Evolutionary conservation across 2,888 invertebrate genomes (phyloP).

Genomic region (Neoitamus cyanurus): DNA sequence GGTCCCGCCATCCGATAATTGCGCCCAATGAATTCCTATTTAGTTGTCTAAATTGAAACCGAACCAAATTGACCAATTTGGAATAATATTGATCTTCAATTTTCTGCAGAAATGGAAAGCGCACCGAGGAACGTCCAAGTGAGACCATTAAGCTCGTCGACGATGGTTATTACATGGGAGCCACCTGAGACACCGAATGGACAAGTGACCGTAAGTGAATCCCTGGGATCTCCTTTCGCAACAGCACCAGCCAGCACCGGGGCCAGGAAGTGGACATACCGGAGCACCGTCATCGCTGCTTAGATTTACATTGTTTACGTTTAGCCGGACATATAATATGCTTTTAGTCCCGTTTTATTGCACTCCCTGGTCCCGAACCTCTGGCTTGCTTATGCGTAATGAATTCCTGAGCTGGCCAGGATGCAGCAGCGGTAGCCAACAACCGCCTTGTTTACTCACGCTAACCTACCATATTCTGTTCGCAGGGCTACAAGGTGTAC

Average conservation of each 20-base stretch:
- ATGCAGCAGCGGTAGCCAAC: neutral
- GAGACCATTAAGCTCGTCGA: constrained; percentile 91
- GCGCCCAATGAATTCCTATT: constrained; percentile 21
- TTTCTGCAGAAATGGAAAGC: constrained; percentile 86
- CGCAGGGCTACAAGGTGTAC: constrained; percentile 96
- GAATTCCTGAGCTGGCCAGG: neutral
- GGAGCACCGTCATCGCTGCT: neutral
- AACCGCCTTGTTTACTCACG: neutral
- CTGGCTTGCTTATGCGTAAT: constrained; percentile 1
- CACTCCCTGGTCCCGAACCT: neutral
- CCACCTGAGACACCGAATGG: constrained; percentile 98
- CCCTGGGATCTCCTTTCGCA: constrained; percentile 54
- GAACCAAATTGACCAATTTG: constrained; percentile 44
- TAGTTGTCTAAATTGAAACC: constrained; percentile 40
- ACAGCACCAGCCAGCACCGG: neutral
- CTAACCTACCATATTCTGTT: neutral
- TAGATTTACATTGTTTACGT: constrained; percentile 23
- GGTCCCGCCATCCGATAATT: neutral
- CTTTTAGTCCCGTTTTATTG: neutral
- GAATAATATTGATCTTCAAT: constrained; percentile 44
- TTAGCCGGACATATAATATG: neutral
- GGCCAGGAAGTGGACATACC: neutral
- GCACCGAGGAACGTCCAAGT: constrained; percentile 95
- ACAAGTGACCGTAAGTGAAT: constrained; percentile 87
- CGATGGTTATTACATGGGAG: constrained; percentile 98